Conservation (phyloP, 2,113 vertebrate genomes). For the Euleptes europaea region DNA sequence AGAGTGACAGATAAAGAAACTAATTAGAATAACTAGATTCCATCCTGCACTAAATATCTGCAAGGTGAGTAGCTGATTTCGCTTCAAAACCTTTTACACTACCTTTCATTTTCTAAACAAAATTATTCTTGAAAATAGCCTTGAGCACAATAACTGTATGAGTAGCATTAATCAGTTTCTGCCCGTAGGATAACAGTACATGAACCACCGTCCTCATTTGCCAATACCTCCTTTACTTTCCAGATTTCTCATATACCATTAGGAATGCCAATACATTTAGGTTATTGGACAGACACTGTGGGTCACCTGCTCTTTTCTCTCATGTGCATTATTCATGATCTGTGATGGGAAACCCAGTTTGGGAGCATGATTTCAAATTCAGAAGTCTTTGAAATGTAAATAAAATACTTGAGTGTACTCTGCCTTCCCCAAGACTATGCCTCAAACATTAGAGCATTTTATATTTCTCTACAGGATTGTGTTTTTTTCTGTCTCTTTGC, state of each 20-base stretch:
- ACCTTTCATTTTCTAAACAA: conserved; percentile 33
- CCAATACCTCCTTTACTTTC: conserved; percentile 53
- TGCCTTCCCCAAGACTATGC: conserved; percentile 41
- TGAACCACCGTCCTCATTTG: conserved; percentile 45
- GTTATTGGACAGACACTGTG: conserved; percentile 38
- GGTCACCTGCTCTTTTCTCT: conserved; percentile 23
- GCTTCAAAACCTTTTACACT: conserved; percentile 39
- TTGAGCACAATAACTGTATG: conserved; percentile 9
- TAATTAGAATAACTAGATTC: not conserved
- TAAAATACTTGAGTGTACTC: conserved; percentile 50
- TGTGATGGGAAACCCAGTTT: conserved; percentile 23
- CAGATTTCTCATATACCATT: conserved; percentile 50
- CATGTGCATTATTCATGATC: conserved; percentile 52
- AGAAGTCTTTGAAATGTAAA: conserved; percentile 66
- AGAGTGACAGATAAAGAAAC: not conserved
- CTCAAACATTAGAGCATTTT: conserved; percentile 1
- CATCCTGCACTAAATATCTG: conserved; percentile 50
- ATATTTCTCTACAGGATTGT: conserved; percentile 19
- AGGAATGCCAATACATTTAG: conserved; percentile 43
- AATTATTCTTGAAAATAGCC: conserved; percentile 53
- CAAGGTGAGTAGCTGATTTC: conserved; percentile 58
- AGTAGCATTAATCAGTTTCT: conserved; percentile 55
- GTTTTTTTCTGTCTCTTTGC: conserved; percentile 32
- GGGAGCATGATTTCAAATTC: conserved; percentile 33
- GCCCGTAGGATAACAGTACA: conserved; percentile 44